Base-by-base conservation (phyloP, 2,113 vertebrate species). In the Lepus europaeus region DNA sequence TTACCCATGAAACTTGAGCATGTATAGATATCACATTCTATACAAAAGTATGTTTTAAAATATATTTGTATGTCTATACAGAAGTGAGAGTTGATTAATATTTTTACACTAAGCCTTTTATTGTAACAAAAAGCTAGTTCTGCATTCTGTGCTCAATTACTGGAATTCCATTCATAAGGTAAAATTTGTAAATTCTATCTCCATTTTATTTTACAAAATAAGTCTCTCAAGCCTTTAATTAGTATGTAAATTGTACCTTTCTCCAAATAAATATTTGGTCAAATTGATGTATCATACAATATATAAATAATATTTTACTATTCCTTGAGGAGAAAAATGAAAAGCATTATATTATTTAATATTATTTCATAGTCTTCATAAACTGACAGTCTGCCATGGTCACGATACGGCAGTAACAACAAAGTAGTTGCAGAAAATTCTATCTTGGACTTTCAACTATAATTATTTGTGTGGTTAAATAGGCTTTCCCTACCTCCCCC, bases 381-480 rank as follows among this genome's bases (percentile, higher is more conserved):
- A 87, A 70, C 11, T 31, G 79, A 85, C 22, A 89, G 63, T 7
- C 69, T 81, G 27, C 2, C 22, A 45, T 63, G 27, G 51, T 29
- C 69, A 56, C 12, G 95, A 93, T 95, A 87, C 6, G 91, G 45
- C 22, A 72, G 6, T 68, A 89, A 72, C 23, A 91, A 61, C 61
- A 91, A 73, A 95, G 83, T 87, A 51, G 6, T 90, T 96, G 3
- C 23, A 90, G 72, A 90, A 86, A 93, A 68, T 29, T 87, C n/a
- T 39, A 95, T 31, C 14, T 64, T 79, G 13, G 59, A 81, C 6
- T 73, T 33, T 79, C 45, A 85, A 9, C 9, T 88, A n/a, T 90
- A 93, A 95, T 94, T 94, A 91, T 93, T 97, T 96, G 83, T 85
- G 25, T 79, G 85, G 3, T 9, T 87, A 80, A 49, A 45, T 80